Evolutionary conservation across 2,113 vertebrate species (phyloP), one percentile per base, ranked within the genome.

Genomic region (Lutjanus erythropterus): DNA sequence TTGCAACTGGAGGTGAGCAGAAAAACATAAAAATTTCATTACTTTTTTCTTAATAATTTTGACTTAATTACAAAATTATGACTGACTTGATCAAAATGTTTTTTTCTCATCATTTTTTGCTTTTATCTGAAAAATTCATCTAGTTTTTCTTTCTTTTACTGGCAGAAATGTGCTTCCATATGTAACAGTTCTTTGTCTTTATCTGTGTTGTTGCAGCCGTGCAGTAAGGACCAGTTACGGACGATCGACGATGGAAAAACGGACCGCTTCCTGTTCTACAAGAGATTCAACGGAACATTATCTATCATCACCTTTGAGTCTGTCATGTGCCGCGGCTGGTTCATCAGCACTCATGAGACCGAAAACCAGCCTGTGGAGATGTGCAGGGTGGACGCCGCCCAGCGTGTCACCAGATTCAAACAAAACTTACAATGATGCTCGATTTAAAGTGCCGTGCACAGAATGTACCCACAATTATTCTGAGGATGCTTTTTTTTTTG

Each of bases 211-310:
- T 64, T 49, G n/a, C 83, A 94, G 94, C 4, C 61, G 6, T 75
- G 85, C 56, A 23, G 23, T 2, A 66, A 31, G 2, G 37, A 61
- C 0, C 2, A 50, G 1, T 11, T 86, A 0, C 23, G 27, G 0
- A 29, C 0, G 0, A 90, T 94, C 71, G 27, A 8, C 0, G 55
- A 71, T 0, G 33, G 7, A 8, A 16, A 69, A 31, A 78, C 42
- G 86, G 73, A 74, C 3, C 86, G 86, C 2, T 93, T 94, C 69
- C 91, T 94, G 3, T 95, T 95, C 90, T 64, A 42, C 62, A 88
- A 56, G 67, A 84, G 0, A 0, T 25, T 16, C 5, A 5, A 0
- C 0, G 92, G 59, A 1, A 0, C n/a, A n/a, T n/a, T 15, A 0
- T 16, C 29, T 0, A 0, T 8, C 6, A 84, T 16, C 74, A 86